phyloP scores from a whole-genome alignment of 1,140 invertebrate species.

The Zaprionus africanus region DNA sequence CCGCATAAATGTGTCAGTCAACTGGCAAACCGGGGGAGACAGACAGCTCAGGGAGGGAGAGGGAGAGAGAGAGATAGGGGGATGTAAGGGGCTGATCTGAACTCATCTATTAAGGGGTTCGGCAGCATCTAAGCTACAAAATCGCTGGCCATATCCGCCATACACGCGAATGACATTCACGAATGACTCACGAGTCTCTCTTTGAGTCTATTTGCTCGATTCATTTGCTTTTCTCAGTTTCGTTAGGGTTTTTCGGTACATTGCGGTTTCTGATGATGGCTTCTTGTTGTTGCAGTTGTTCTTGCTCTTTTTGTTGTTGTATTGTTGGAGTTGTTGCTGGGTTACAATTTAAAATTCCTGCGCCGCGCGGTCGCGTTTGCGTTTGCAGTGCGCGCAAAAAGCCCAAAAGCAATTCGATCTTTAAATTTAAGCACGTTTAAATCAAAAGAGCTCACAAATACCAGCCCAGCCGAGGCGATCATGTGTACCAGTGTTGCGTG shows the following conservation, averaged over 20 bases:
- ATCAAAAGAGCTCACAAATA: constrained; percentile 72
- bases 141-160: constrained; percentile 70
- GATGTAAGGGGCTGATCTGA: constrained; percentile 13
- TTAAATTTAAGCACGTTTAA: constrained; percentile 83
- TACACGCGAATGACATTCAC: constrained; percentile 53
- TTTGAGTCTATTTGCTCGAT: constrained; percentile 7
- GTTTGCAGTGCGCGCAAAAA: constrained; percentile 16
- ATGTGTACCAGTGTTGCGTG: constrained; percentile 50
- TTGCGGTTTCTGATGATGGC: constrained; percentile 23
- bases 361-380: constrained; percentile 34
- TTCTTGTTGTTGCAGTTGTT: constrained; percentile 1
- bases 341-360: constrained; percentile 74
- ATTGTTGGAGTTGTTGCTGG: constrained; percentile 28
- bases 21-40: neutral
- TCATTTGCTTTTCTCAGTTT: neutral
- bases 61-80: too few relatives aligned
- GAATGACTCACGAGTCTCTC: constrained; percentile 54
- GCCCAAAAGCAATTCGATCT: constrained; percentile 75
- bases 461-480: constrained; percentile 28
- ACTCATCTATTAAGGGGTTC: constrained; percentile 28
- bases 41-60: too few relatives aligned
- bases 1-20: constrained; percentile 42
- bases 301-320: constrained; percentile 16
- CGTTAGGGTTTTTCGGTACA: constrained; percentile 17
- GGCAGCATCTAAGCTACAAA: constrained; percentile 47